Evolutionary conservation across 2,113 vertebrate species (phyloP), one percentile per base, ranked within the genome.

Genomic region (Pongo abelii): DNA sequence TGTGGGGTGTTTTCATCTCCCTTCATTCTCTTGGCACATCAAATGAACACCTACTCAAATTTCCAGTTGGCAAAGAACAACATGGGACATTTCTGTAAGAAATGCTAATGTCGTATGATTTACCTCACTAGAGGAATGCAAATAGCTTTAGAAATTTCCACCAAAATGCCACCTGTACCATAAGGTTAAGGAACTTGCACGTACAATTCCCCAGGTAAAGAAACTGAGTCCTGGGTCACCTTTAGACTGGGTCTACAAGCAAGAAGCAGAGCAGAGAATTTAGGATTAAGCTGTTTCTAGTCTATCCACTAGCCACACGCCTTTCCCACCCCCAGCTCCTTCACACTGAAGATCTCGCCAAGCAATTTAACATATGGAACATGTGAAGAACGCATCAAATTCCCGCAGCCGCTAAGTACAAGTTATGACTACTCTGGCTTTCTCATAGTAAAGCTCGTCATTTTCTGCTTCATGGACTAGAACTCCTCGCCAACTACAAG

Each of bases 21-120:
- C 52, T 97, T 95, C 95, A 57, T 97, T 97, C 95, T 97, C 96
- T 98, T 98, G 97, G 97, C 97, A 97, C 97, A 92, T 97, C 96
- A 93, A 95, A 91, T 89, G 97, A 97, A 98, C 97, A 98, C 98
- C 98, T 98, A 98, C 98, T 89, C 97, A 97, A 79, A 97, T 97
- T 95, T 97, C 97, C 95, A 97, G 89, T 97, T 98, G 98, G 98
- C 98, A 97, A 97, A 91, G 97, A 97, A 91, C 95, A 97, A 94
- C 95, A 95, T 67, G 94, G 98, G 98, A 98, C 97, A 97, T 97
- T 97, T 97, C 96, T 97, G 94, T 97, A 97, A 95, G 93, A 98
- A 97, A 98, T 97, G 97, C 95, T 97, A 98, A 93, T 97, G 97
- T 96, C 57, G 59, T 61, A 81, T 95, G 87, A 97, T 96, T 97